Evolutionary conservation across 2,113 vertebrate genomes (phyloP).

Genomic region (Panurus biarmicus): DNA sequence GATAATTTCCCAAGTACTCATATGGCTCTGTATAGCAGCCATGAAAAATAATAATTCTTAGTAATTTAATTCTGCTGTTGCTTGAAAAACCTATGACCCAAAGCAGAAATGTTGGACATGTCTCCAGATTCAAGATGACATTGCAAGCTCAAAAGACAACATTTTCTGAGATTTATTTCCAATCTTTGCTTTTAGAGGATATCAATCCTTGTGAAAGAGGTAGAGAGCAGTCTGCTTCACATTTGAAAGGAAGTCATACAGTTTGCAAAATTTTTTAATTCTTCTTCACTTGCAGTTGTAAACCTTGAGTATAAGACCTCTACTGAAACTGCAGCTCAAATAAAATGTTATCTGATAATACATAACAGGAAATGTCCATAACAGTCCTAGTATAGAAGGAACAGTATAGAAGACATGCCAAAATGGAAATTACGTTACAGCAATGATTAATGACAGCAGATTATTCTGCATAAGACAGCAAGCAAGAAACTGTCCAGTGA

Average conservation of each 20-base stretch:
- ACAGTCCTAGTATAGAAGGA: too few relatives aligned
- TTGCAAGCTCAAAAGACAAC: background rate
- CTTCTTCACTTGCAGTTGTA: background rate
- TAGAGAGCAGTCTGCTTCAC: background rate
- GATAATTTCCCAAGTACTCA: slow-evolving; percentile 37
- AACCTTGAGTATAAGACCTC: background rate
- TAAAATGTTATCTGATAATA: background rate
- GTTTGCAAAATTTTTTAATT: background rate
- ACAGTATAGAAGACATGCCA: background rate
- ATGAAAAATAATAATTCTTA: background rate
- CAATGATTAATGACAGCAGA: background rate
- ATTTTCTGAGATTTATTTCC: background rate
- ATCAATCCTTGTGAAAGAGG: background rate
- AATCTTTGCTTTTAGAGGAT: background rate
- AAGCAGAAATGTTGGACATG: background rate
- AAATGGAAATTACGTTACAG: background rate
- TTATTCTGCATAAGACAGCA: background rate
- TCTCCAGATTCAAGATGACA: background rate
- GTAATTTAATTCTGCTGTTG: slow-evolving; percentile 31
- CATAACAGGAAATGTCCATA: background rate
- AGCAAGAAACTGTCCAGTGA: background rate
- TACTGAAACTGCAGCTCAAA: background rate
- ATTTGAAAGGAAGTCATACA: background rate
- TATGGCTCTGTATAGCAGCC: slow-evolving; percentile 20
- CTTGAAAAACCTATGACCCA: slow-evolving; percentile 29